Evolutionary conservation across 2,888 invertebrate genomes (phyloP), one percentile per base, ranked within the genome.

Genomic region (Leptopilina myrica): DNA sequence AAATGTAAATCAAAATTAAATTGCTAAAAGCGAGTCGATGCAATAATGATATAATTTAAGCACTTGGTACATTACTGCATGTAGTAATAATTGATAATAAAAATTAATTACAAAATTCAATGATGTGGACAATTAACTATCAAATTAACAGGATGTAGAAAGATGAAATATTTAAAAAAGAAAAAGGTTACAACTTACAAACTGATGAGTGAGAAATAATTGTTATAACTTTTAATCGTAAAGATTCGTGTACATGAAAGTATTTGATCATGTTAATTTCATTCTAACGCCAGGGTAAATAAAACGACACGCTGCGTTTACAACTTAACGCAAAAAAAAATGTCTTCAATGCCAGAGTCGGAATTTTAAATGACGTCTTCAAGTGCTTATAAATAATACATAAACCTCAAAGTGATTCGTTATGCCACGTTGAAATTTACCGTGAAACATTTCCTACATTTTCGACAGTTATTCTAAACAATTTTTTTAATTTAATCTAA

Each of bases 221-320:
- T 15, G 20, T 62, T 62, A 49, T 49, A 49, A 49, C 64, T n/a
- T 53, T n/a, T 14, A 69, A 33, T 69, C 33, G 15, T 33, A 20
- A 49, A 69, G 49, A 20, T 53, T 56, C 26, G 14, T 33, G 26
- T 20, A 20, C 56, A 73, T 53, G 56, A 53, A 73, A 73, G 56
- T 73, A 56, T 73, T 73, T 73, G 73, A 73, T 56, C 73, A 73
- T 73, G 56, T 33, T 73, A 56, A 73, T 73, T 73, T 56, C 14
- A 1, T 53, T 56, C 73, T n/a, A 56, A 56, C 56, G 33, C 77
- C 76, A 80, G 73, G 78, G 83, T 78, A 82, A 83, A 83, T 79
- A 83, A 53, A 78, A 46, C 69, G 77, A 81, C 67, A 56, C 64
- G 33, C 14, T 69, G 65, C 43, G 62, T 78, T 69, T 78, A 67